These are phyloP conservation scores for Trichomycterus rosablanca DNA, from an alignment of 2,113 vertebrate species.

Conservation along the genomic window DNA sequence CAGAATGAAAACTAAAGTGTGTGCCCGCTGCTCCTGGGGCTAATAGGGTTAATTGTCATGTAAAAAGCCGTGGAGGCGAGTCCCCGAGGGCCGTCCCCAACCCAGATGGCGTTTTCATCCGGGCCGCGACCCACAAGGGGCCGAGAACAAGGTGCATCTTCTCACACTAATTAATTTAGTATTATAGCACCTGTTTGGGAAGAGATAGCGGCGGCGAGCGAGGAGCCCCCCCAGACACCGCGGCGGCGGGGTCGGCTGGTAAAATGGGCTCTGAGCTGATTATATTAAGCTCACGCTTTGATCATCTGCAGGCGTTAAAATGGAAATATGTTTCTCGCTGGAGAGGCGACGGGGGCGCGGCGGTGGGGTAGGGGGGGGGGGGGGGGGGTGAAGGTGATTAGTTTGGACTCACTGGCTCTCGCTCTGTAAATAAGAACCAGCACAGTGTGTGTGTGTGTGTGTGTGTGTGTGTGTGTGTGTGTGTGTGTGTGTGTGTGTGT, in stretches of 20 bases:
- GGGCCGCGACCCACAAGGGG: slow-evolving; percentile 85
- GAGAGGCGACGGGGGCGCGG: slow-evolving; percentile 7
- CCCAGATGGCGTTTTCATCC: slow-evolving; percentile 96
- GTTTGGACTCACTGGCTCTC: slow-evolving; percentile 50
- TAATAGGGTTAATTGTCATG: slow-evolving; percentile 99
- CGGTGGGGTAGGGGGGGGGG: not conserved
- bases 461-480: not conserved
- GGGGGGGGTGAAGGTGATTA: slow-evolving; percentile 49
- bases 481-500: slow-evolving; percentile 2
- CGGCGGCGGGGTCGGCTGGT: slow-evolving; percentile 77
- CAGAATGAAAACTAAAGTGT: slow-evolving; percentile 28
- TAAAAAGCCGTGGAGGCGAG: slow-evolving; percentile 86
- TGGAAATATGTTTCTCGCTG: slow-evolving; percentile 92
- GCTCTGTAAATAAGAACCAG: slow-evolving; percentile 17
- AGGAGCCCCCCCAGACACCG: slow-evolving; percentile 77
- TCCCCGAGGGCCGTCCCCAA: slow-evolving; percentile 79
- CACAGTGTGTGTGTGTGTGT: not conserved
- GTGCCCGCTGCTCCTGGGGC: slow-evolving; percentile 52
- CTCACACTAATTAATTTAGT: slow-evolving; percentile 99
- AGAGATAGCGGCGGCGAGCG: slow-evolving; percentile 87
- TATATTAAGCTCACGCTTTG: slow-evolving; percentile 98
- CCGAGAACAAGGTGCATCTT: slow-evolving; percentile 94
- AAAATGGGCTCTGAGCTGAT: slow-evolving; percentile 95
- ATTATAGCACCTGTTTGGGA: slow-evolving; percentile 99
- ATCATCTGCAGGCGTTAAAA: slow-evolving; percentile 97